Base-by-base conservation (phyloP, 2,888 invertebrate species). In the Trichogramma evanescens region DNA sequence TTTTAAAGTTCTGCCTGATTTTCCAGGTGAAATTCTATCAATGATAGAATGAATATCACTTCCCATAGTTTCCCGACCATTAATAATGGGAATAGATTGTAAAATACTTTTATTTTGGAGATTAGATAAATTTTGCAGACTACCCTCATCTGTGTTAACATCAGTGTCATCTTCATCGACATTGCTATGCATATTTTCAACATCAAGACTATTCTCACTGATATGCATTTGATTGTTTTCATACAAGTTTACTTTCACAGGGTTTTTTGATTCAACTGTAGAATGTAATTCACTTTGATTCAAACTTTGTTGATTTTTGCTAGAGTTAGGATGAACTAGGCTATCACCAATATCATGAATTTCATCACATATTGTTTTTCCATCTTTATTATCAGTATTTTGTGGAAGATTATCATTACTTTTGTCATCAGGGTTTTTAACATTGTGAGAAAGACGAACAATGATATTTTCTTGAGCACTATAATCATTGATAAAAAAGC, bases 41-140 rank as follows among this genome's bases (percentile, higher is more conserved):
- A 26, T 26, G 26, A 26, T 46, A 50, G 40, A 58, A 43, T 44
- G 48, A 46, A 10, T 10, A 26, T 4, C 5, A 46, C 54, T 60
- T 58, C 68, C 66, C 26, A 8, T 26, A 26, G 26, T 26, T 26
- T 26, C 26, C 26, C 3, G 26, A 26, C 26, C 26, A 26, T 26
- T 26, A 26, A 26, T 26, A 26, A 26, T 26, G 1, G 26, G 26
- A 26, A 26, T 26, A 26, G 26, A 26, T 26, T 26, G 26, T 26
- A 26, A 26, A 26, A 26, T 26, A 26, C 26, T 26, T 26, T 26
- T 26, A 26, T 26, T 26, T 26, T 26, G 26, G 3, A 26, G 26
- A 26, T 26, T 45, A 9, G 45, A 9, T 9, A 26, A n/a, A 8
- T 49, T 40, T 48, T 13, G 48, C n/a, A 38, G n/a, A 48, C 13